Evolutionary conservation across 2,888 invertebrate species (phyloP), one percentile per base, ranked within the genome.

Genomic region (Athetis lepigone): DNA sequence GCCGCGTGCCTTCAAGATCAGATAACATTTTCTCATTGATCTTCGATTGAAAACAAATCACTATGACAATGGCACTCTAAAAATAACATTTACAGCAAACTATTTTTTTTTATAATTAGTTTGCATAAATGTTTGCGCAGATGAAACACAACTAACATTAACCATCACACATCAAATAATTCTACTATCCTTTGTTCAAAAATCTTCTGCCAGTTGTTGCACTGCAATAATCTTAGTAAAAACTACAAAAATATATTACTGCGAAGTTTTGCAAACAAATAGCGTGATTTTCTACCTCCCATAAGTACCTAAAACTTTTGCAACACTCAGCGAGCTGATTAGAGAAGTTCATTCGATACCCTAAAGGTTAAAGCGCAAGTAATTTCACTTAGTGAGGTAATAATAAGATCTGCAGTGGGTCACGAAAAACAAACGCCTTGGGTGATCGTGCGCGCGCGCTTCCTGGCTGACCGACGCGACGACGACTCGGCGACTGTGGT

Each of bases 391-490:
- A 62, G 68, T 66, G 56, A 52, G 52, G 69, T 57, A 77, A 77
- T 64, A 79, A 59, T 77, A 68, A 79, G 70, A 71, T 74, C 73
- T 70, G 63, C 60, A 81, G 77, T 83, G 79, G 84, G 83, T 87
- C 86, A 88, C 87, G 88, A 84, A 84, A 84, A 84, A 84, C 80
- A 63, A 75, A 79, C 74, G 85, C 87, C 83, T 52, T 45, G 49
- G 80, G 86, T 81, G 76, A 80, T 84, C 84, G 83, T 84, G 82
- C 79, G 70, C 74, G 55, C 51, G 61, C 62, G 70, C 72, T 82
- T 82, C 81, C 77, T 75, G 64, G 49, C 56, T 68, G 63, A 63
- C 71, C 67, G 55, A 50, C 63, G 60, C 67, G 55, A 50, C 63
- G 60, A 67, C 33, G 2, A 37, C 37, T 47, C 27, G 39, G 21